phyloP scores from a whole-genome alignment of 2,888 invertebrate species.

The Argyresthia albistria region DNA sequence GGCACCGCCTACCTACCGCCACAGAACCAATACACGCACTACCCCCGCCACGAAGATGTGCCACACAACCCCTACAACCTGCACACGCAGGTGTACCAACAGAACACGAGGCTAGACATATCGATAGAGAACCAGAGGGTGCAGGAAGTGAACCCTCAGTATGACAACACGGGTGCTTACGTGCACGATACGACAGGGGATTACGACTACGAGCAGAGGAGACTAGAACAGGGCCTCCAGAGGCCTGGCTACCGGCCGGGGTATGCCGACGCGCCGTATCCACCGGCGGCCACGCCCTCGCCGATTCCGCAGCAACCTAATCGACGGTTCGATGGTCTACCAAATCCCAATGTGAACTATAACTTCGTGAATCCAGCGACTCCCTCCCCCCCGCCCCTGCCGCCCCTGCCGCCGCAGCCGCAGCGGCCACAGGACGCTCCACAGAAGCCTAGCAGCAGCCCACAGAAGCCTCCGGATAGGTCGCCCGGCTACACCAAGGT shows the following conservation, averaged over 20 bases:
- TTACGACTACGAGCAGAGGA: conserved; percentile 59
- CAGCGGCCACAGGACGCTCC: conserved; percentile 19
- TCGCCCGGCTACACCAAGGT: conserved; percentile 79
- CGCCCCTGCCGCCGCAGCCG: conserved; percentile 13
- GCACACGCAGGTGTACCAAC: conserved; percentile 51
- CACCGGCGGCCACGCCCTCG: conserved; percentile 38
- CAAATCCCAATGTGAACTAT: conserved; percentile 47
- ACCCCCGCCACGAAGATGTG: conserved; percentile 39
- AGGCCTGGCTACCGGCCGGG: conserved; percentile 43
- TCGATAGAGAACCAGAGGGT: conserved; percentile 52
- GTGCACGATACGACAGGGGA: conserved; percentile 59
- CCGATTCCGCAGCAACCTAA: conserved; percentile 35
- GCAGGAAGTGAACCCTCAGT: conserved; percentile 45
- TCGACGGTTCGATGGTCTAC: conserved; percentile 48
- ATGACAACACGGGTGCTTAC: conserved; percentile 56
- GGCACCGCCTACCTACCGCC: conserved; percentile 62
- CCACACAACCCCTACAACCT: conserved; percentile 52
- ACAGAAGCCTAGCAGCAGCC: conserved; percentile 55
- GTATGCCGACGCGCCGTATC: conserved; percentile 47
- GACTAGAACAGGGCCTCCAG: conserved; percentile 25
- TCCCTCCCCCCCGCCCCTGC: conserved; percentile 24
- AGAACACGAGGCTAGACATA: conserved; percentile 49
- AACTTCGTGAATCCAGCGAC: conserved; percentile 37
- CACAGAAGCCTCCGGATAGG: conserved; percentile 63
- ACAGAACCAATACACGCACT: conserved; percentile 53